Evolutionary conservation across 2,888 invertebrate genomes (phyloP).

Genomic region (Dolichopus griseipennis): DNA sequence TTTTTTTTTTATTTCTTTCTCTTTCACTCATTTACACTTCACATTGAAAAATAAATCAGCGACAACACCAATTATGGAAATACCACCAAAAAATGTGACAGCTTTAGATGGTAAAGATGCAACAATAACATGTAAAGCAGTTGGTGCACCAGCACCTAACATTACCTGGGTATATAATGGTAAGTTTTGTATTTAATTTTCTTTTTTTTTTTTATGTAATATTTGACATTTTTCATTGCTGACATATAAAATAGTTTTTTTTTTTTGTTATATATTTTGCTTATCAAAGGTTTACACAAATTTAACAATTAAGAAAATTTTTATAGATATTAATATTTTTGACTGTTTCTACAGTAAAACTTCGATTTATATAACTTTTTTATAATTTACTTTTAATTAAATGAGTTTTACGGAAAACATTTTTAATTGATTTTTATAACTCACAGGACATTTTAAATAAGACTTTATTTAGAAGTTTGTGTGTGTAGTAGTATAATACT

Average conservation of each 20-base stretch:
- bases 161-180: constrained; percentile 88
- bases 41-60: constrained; percentile 47
- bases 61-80: constrained; percentile 78
- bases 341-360: neutral
- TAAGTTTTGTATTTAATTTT: constrained; percentile 43
- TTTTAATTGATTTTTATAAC: no score
- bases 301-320: neutral
- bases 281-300: neutral
- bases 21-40: constrained; percentile 20
- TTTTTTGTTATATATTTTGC: neutral
- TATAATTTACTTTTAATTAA: no score
- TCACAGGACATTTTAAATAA: no score
- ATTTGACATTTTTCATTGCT: no score
- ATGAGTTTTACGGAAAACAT: no score
- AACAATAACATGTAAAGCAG: constrained; percentile 75
- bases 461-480: no score
- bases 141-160: constrained; percentile 85
- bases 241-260: neutral
- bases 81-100: constrained; percentile 75
- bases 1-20: constrained; percentile 14
- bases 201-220: no score
- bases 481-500: no score
- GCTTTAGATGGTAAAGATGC: constrained; percentile 90
- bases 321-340: no score
- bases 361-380: no score